Conservation (phyloP, 2,888 invertebrate species). For the Callyntrura guangdongensis region DNA sequence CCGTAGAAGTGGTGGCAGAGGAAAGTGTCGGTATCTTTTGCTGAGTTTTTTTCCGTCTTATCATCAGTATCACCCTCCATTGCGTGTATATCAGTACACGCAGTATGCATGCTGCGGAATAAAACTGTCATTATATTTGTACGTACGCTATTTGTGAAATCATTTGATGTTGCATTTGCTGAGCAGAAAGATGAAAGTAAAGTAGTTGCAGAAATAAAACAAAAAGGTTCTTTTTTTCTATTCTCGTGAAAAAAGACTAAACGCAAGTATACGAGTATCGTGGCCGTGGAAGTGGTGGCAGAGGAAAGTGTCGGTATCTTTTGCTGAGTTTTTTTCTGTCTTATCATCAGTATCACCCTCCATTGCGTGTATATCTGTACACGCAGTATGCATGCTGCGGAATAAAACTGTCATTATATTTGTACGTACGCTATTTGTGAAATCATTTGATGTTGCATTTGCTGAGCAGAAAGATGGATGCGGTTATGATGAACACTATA, state of each 20-base stretch:
- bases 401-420: not conserved
- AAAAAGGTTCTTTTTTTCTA: not conserved
- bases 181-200: not conserved
- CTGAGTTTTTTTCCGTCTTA: not conserved
- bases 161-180: not conserved
- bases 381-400: not conserved
- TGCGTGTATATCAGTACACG: not conserved
- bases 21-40: not conserved
- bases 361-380: not conserved
- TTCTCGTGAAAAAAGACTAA: not conserved
- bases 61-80: not conserved
- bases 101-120: not conserved
- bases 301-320: not conserved
- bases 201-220: conserved; percentile 9
- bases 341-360: conserved; percentile 4
- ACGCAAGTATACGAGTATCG: not conserved
- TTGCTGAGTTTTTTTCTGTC: not conserved
- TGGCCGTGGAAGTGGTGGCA: not conserved
- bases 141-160: not conserved
- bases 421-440: not conserved
- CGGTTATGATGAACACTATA: not conserved
- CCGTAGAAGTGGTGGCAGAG: not conserved
- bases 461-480: not conserved
- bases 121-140: not conserved
- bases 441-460: not conserved